Evolutionary conservation across 2,113 vertebrate species (phyloP).

Genomic region (Lepisosteus oculatus): DNA sequence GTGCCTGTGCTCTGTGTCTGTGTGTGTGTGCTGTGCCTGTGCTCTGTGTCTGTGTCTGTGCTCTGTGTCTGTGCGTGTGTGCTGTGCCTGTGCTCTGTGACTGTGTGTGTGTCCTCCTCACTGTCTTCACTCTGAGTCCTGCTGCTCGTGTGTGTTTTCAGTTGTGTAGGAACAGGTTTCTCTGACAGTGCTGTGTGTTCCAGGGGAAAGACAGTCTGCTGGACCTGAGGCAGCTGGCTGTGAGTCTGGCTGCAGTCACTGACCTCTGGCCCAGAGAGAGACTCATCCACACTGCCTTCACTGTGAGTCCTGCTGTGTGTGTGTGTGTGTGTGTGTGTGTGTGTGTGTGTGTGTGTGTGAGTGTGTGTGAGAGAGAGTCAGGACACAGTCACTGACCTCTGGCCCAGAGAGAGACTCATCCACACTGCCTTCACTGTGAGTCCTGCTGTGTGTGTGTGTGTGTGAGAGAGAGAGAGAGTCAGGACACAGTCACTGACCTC

Average conservation of each 20-base stretch:
- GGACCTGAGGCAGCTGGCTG: constrained; percentile 55
- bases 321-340: not conserved
- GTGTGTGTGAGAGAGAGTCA: constrained; percentile 45
- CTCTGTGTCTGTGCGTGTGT: not conserved
- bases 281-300: constrained; percentile 53
- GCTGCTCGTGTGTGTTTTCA: too few species aligned
- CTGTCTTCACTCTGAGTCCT: too few species aligned
- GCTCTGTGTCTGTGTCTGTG: not conserved
- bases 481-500: constrained; percentile 47
- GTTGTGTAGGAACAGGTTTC: not conserved
- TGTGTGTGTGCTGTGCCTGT: not conserved
- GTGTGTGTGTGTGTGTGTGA: constrained; percentile 29
- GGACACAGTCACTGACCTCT: constrained; percentile 44
- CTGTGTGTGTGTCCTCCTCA: too few species aligned
- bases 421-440: too few species aligned
- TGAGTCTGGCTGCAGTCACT: constrained; percentile 46
- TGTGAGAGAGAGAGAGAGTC: constrained; percentile 36
- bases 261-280: constrained; percentile 36
- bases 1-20: too few species aligned
- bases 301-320: constrained; percentile 40
- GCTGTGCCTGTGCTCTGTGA: too few species aligned
- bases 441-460: not conserved
- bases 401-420: constrained; percentile 18
- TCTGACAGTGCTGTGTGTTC: not conserved
- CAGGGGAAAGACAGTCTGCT: constrained; percentile 43